Evolutionary conservation across 2,797 vertebrate genomes (phyloP).

Genomic region (Darevskia nairensis): DNA sequence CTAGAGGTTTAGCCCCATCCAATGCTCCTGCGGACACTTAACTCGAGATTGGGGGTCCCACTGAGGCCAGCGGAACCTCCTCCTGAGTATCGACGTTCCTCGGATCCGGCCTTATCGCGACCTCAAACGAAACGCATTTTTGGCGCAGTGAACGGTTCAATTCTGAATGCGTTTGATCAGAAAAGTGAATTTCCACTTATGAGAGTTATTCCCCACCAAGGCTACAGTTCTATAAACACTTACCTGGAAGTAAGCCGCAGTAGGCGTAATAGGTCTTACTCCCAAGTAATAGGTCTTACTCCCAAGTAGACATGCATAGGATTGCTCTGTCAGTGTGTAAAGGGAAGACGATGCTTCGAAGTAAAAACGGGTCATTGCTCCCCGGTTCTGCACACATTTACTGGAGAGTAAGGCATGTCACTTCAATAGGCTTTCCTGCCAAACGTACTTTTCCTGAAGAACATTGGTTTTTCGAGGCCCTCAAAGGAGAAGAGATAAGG

Average conservation of each 20-base stretch:
- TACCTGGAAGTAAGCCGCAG: neutral
- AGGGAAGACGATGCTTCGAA: too few relatives aligned
- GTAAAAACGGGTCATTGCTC: too few relatives aligned
- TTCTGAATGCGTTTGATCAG: neutral
- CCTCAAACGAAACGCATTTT: neutral
- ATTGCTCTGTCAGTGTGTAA: neutral
- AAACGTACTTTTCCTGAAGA: neutral
- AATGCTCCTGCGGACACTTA: neutral
- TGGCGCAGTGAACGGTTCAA: too few relatives aligned
- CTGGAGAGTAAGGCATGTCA: neutral
- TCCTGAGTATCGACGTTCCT: too few relatives aligned
- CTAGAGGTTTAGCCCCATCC: too few relatives aligned
- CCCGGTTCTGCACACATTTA: fast-evolving
- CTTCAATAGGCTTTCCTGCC: neutral
- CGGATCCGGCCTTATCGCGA: neutral
- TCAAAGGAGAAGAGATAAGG: constrained; percentile 77
- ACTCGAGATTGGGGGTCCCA: neutral
- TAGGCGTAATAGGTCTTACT: too few relatives aligned
- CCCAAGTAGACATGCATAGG: neutral
- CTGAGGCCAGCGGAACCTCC: neutral
- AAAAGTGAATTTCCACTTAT: neutral
- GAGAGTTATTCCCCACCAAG: too few relatives aligned
- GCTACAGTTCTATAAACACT: neutral
- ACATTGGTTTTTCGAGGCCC: constrained; percentile 63
- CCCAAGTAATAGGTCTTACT: too few relatives aligned